phyloP scores from a whole-genome alignment of 1,140 invertebrate genomes.

The Lepidostoma basale region DNA sequence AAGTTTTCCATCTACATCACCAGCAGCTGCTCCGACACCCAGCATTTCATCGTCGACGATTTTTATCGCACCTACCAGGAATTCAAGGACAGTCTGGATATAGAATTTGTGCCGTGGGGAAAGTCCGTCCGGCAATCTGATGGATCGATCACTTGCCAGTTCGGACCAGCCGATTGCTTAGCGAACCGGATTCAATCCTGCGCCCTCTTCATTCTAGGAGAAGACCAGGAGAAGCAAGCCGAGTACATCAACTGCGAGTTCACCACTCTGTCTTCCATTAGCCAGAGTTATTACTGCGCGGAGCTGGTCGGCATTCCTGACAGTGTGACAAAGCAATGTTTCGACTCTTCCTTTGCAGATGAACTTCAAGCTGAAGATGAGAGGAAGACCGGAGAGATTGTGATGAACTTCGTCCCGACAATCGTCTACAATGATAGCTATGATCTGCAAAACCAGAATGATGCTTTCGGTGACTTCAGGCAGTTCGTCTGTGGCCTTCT shows the following conservation, averaged over 20 bases:
- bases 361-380: neutral
- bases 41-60: conserved; percentile 48
- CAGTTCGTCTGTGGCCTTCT: conserved; percentile 27
- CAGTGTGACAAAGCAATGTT: neutral
- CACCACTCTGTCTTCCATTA: neutral
- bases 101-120: conserved; percentile 56
- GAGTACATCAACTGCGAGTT: conserved; percentile 34
- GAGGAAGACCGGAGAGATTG: conserved; percentile 24
- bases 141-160: conserved; percentile 50
- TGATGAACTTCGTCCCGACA: conserved; percentile 33
- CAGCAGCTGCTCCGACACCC: conserved; percentile 49
- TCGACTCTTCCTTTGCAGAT: conserved; percentile 12
- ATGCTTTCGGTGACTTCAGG: conserved; percentile 25
- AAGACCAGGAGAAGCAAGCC: conserved; percentile 47
- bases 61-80: conserved; percentile 48
- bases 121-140: conserved; percentile 46
- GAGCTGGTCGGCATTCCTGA: conserved; percentile 2
- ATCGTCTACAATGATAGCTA: conserved; percentile 27
- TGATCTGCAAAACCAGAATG: neutral
- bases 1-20: conserved; percentile 52
- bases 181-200: conserved; percentile 55
- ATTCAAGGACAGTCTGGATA: conserved; percentile 49
- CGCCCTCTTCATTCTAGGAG: conserved; percentile 46
- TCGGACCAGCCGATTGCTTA: conserved; percentile 50
- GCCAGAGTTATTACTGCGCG: conserved; percentile 22